Evolutionary conservation across 2,888 invertebrate genomes (phyloP), one percentile per base, ranked within the genome.

Genomic region (Sphaerophoria taeniata): DNA sequence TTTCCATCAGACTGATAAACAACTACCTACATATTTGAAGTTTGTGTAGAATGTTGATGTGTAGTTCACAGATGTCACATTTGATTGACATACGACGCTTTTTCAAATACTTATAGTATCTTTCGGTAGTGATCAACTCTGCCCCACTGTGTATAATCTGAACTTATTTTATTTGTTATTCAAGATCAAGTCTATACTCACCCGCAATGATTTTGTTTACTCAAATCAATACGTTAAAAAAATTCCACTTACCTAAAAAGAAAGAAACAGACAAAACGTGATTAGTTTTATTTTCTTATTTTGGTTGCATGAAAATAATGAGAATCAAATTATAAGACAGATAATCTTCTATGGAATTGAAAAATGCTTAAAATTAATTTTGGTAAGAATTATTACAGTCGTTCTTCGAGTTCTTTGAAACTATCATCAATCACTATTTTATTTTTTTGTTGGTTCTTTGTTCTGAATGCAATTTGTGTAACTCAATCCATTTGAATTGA

Each of bases 181-280:
- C 33, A 6, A 2, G 2, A 45, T n/a, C 4, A 31, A 53, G 24
- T 24, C 24, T 1, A 24, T 24, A 79, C 83, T 84, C 16, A 84
- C 83, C 75, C 31, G 71, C 45, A 45, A 31, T 55, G 34, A n/a
- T 31, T 4, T 51, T 12, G 16, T 51, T 9, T 36, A 36, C 16
- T 6, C 12, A 65, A 12, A 9, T 39, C 11, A 11, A 24, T 24
- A 33, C 4, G 14, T 31, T 67, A 45, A 58, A 3, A 3, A 78
- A 74, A 12, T 67, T 71, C 55, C 55, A 84, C 84, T 84, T 80
- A 84, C 84, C 84, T 84, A 55, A 34, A 84, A 84, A 51, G 72
- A 84, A 49, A 82, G 60, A 9, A 45, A 79, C n/a, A 43, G 61
- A 69, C 6, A 71, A 43, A 61, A 67, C 24, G 36, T 11, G 12